Percentiles rank a stretch among this genome's conserved stretches.
phyloP scores from a whole-genome alignment of 2,888 invertebrate genomes.

The Heliconius ethilla region DNA sequence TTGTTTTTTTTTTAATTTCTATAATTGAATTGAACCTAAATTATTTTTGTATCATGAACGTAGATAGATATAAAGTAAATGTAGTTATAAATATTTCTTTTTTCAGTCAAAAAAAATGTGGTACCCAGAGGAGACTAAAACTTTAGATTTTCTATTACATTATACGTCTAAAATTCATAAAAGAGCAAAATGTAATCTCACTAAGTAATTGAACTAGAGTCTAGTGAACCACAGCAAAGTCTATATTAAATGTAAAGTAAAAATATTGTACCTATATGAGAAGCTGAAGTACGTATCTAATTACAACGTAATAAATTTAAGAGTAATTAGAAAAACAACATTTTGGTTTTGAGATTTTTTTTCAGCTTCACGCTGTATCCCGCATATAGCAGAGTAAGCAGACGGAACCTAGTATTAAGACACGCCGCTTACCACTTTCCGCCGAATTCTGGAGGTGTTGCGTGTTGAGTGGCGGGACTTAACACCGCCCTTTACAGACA shows the following conservation, averaged over 20 bases:
- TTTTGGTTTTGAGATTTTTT: background rate
- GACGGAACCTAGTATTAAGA: no score
- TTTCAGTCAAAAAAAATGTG: constrained; percentile 39
- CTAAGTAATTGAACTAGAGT: constrained; percentile 18
- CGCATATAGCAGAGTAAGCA: no score
- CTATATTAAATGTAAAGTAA: constrained; percentile 13
- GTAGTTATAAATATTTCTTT: background rate
- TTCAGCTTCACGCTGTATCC: no score
- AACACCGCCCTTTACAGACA: no score
- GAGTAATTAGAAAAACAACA: background rate
- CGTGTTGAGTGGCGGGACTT: no score
- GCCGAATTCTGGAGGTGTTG: no score
- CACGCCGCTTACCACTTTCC: no score
- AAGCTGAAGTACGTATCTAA: background rate
- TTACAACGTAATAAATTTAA: background rate
- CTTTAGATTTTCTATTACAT: constrained; percentile 11
- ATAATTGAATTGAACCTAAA: background rate
- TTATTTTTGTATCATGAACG: background rate
- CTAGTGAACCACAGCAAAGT: constrained; percentile 13
- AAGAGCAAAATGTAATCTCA: constrained; percentile 17
- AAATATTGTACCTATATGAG: background rate
- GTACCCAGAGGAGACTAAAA: background rate
- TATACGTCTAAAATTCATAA: constrained; percentile 18
- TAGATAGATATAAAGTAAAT: background rate
- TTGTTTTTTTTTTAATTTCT: background rate